A percentile compares a stretch with the other conserved stretches of the same genome.
These are phyloP conservation scores for Paralichthys olivaceus DNA, from an alignment of 2,113 vertebrate genomes.

Conservation along the genomic window DNA sequence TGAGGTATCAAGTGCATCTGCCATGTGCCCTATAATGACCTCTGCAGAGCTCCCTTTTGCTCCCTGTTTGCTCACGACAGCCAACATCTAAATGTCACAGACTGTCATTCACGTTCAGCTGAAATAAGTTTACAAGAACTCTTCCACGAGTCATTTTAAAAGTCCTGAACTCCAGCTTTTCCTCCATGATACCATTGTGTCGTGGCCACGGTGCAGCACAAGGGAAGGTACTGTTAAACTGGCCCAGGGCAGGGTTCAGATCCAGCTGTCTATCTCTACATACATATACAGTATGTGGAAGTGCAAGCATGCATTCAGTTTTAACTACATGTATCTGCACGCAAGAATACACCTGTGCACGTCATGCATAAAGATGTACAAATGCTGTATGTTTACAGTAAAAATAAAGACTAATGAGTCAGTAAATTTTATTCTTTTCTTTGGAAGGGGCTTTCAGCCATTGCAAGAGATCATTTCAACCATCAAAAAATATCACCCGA, in stretches of 20 bases:
- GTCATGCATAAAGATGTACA: background rate
- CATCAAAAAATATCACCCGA: conserved; percentile 61
- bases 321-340: conserved; percentile 3
- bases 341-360: conserved; percentile 13
- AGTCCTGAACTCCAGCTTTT: background rate
- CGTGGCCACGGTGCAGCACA: background rate
- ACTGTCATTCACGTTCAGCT: conserved; percentile 38
- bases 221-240: background rate
- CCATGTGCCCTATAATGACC: conserved; percentile 28
- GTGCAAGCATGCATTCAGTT: conserved; percentile 30
- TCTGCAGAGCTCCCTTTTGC: conserved; percentile 2
- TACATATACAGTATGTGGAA: conserved; percentile 24
- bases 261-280: conserved; percentile 26
- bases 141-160: conserved; percentile 45
- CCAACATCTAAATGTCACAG: conserved; percentile 46
- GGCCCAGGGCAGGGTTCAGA: conserved; percentile 9
- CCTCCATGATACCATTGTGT: conserved; percentile 41
- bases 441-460: conserved; percentile 31
- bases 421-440: conserved; percentile 44
- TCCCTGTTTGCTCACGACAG: conserved; percentile 46
- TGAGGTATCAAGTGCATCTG: background rate
- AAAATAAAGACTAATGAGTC: conserved; percentile 44
- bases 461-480: conserved; percentile 43
- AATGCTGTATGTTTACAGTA: conserved; percentile 13
- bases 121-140: conserved; percentile 38